Evolutionary conservation across 1,140 invertebrate genomes (phyloP), one percentile per base, ranked within the genome.

Genomic region (Lepidotrigona ventralis): DNA sequence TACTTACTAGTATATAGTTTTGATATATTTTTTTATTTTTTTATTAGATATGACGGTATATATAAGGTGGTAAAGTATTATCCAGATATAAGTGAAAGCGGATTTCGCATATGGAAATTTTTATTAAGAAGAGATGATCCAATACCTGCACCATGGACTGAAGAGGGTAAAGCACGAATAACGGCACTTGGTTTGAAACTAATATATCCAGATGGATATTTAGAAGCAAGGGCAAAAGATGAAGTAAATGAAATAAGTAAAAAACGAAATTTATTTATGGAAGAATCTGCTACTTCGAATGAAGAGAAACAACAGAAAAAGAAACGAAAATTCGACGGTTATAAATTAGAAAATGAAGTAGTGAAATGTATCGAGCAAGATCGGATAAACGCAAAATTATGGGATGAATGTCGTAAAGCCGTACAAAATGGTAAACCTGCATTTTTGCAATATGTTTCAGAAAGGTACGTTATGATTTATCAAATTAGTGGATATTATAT

Each of bases 41-140:
- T n/a, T n/a, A n/a, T n/a, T 23, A 96, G 96, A 81, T 97, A 97
- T 91, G 96, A 97, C 93, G 97, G 97, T 5, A 95, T 97, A 64
- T 97, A 97, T 91, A 97, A 97, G 93, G 96, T 98, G 12, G 96
- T 97, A 0, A 98, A 97, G 88, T 98, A 98, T 91, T 98, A 97
- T 94, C 96, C 96, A 8, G 96, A 97, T 90, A 97, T 96, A 83
- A 97, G 97, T 19, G 95, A 97, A 88, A 97, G 97, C 69, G 97
- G 97, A 2, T 98, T 96, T 91, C 94, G 95, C 14, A 97, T 98
- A 19, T 98, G 97, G 97, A 95, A 97, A 69, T 98, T 97, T 91
- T 88, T 97, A 21, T 91, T 98, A 63, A 93, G 96, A 79, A 94
- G 98, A 87, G 98, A 98, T 92, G 98, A 98, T 93, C 95, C 96